Base-by-base conservation (phyloP, 2,797 vertebrate genomes). In the Sebastes itinus region DNA sequence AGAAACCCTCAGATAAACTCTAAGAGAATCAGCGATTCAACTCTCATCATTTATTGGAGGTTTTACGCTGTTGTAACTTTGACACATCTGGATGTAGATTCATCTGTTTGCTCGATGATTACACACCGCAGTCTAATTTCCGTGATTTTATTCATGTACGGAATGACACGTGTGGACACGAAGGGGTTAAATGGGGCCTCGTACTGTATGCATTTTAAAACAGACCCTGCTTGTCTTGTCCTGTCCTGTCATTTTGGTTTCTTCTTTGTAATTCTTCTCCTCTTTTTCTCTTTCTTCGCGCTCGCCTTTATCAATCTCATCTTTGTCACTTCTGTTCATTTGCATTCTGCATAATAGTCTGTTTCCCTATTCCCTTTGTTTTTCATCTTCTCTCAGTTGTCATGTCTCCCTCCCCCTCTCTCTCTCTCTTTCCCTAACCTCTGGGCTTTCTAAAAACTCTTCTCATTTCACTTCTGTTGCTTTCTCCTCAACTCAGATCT, bases 301-400 rank as follows among this genome's bases (percentile, higher is more conserved):
- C 22, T 72, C 13, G 20, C 27, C 52, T 68, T 2, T 20, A 75
- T 76, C 62, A 75, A 25, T 70, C 62, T 77, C 67, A 77, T 83
- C 73, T 38, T 22, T 58, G 52, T 83, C 75, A 68, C 38, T 75
- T 58, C 22, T 70, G 67, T 68, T 82, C 66, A 82, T 86, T 80
- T 63, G 61, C 55, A 80, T 80, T 71, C 52, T 27, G 65, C 33
- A 13, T 27, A 52, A 73, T 67, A 16, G 62, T 30, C 60, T 18
- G 32, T 46, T n/a, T 78, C 65, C 59, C 11, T 46, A 5, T 54
- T 56, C 28, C 56, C 46, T 82, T 55, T 58, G n/a, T 75, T 76
- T 66, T 46, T 60, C 32, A 33, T 86, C 30, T 77, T 73, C 52
- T 58, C 22, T 85, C 72, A n/a, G 28, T 32, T 42, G 58, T 77